These are phyloP conservation scores for Poecilia picta DNA, from an alignment of 2,797 vertebrate genomes.

Conservation along the genomic window DNA sequence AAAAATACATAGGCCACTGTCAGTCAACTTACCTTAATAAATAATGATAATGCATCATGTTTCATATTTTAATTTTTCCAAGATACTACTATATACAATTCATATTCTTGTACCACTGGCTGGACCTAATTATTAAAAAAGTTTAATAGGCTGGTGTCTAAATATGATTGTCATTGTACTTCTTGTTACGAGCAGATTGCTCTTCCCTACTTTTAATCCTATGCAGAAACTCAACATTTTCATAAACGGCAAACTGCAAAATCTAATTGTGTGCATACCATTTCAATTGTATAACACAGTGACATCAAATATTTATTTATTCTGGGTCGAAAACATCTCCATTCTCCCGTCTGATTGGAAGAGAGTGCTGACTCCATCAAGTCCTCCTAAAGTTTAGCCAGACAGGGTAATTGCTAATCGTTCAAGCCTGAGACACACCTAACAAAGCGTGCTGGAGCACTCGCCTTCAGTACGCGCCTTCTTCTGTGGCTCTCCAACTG, in stretches of 20 bases:
- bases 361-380: constrained; percentile 61
- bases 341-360: constrained; percentile 50
- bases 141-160: neutral
- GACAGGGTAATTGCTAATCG: constrained; percentile 74
- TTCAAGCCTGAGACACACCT: constrained; percentile 74
- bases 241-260: neutral
- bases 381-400: constrained; percentile 59
- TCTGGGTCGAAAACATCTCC: constrained; percentile 15
- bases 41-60: neutral
- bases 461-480: constrained; percentile 47
- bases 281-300: constrained; percentile 11
- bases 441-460: constrained; percentile 64
- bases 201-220: neutral
- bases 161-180: neutral
- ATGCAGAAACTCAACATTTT: neutral
- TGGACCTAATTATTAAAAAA: neutral
- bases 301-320: constrained; percentile 34
- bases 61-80: neutral
- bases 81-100: neutral
- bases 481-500: constrained; percentile 56
- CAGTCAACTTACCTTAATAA: neutral
- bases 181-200: neutral
- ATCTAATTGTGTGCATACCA: neutral
- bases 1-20: neutral
- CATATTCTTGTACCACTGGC: neutral